Evolutionary conservation across 2,113 vertebrate genomes (phyloP).

Genomic region (Canis aureus): DNA sequence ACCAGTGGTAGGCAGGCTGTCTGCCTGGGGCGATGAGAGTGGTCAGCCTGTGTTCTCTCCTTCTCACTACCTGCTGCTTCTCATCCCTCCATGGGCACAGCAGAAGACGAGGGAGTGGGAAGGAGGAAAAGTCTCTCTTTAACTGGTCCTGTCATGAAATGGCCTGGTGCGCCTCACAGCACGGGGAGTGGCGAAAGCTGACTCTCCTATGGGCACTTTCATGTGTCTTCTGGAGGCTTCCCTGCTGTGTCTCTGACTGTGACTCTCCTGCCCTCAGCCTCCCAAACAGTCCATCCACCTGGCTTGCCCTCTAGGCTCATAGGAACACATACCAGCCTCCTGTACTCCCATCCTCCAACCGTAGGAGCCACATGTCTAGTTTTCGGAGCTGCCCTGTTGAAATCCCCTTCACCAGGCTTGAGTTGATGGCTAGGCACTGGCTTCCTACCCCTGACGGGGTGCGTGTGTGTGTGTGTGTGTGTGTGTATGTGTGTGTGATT

Average conservation of each 20-base stretch:
- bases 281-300: background rate
- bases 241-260: background rate
- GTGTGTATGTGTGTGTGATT: background rate
- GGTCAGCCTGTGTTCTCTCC: background rate
- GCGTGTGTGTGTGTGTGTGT: background rate
- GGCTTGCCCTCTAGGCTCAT: background rate
- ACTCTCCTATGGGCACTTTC: background rate
- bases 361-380: background rate
- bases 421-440: background rate
- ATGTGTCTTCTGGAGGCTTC: background rate
- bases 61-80: background rate
- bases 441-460: fast-evolving
- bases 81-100: background rate
- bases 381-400: background rate
- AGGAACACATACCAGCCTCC: background rate
- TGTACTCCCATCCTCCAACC: background rate
- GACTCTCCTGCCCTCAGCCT: background rate
- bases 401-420: background rate
- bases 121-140: background rate
- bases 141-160: background rate
- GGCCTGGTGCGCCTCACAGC: background rate
- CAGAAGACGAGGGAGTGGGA: background rate
- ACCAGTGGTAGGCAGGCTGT: background rate
- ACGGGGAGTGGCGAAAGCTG: background rate
- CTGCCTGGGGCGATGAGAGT: background rate